These are phyloP conservation scores for Leptopterna dolabrata DNA, from an alignment of 2,888 invertebrate genomes.

Conservation along the genomic window DNA sequence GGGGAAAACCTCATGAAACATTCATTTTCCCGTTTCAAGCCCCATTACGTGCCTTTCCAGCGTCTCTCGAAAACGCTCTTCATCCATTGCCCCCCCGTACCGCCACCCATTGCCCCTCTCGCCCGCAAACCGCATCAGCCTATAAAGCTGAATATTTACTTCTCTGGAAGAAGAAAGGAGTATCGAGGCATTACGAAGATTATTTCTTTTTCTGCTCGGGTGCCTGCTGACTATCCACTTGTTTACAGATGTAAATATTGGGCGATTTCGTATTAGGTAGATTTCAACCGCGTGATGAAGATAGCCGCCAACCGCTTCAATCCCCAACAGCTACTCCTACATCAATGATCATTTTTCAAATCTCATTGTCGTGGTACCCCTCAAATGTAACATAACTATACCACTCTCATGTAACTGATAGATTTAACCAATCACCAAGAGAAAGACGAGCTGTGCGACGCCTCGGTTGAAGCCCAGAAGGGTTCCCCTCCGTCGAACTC, in stretches of 20 bases:
- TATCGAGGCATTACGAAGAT: not conserved
- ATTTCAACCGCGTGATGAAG: no score
- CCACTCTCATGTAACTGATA: no score
- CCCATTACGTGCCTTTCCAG: slow-evolving; percentile 7
- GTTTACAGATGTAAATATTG: not conserved
- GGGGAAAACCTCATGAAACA: not conserved
- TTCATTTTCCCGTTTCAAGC: slow-evolving; percentile 11
- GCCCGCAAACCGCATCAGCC: not conserved
- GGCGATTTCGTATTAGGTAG: not conserved
- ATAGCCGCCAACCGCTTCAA: no score
- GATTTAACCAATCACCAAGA: no score
- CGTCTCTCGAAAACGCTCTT: not conserved
- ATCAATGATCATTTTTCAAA: no score
- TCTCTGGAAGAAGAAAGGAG: not conserved
- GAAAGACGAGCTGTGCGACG: no score
- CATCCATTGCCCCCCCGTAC: not conserved
- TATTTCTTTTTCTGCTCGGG: not conserved
- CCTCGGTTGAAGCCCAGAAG: no score
- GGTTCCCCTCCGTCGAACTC: no score
- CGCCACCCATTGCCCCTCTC: not conserved
- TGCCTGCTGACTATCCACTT: not conserved
- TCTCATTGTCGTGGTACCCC: no score
- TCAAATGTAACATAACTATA: no score
- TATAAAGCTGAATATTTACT: not conserved
- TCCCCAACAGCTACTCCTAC: no score